A percentile compares a stretch with the other conserved stretches of the same genome.
Conservation (phyloP, 2,113 vertebrate genomes). For the Scopus umbretta region DNA sequence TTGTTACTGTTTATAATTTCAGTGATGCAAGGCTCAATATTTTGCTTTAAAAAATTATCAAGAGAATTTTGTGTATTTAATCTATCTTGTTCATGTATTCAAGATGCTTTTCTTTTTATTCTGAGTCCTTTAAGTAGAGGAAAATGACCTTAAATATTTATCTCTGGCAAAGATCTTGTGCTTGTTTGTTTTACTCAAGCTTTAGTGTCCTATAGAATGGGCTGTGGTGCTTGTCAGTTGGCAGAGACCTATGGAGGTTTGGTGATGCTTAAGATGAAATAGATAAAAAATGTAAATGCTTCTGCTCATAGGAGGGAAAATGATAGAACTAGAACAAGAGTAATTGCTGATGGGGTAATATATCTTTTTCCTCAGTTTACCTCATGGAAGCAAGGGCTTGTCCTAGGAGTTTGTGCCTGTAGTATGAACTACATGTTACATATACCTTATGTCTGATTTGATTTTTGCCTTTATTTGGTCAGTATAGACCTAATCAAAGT, state of each 20-base stretch:
- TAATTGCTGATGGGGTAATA: neutral
- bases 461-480: neutral
- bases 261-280: neutral
- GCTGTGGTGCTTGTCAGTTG: neutral
- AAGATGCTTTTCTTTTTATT: neutral
- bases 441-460: neutral
- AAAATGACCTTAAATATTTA: neutral
- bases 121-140: neutral
- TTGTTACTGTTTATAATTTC: neutral
- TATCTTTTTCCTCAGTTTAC: neutral
- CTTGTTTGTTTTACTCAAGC: neutral
- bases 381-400: neutral
- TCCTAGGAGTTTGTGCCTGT: neutral
- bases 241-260: neutral
- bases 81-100: neutral
- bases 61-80: fast-evolving
- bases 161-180: neutral
- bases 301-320: neutral
- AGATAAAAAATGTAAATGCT: neutral
- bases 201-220: neutral
- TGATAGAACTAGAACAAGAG: neutral
- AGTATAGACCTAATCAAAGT: neutral
- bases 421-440: neutral
- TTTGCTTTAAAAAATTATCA: neutral
- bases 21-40: neutral